A percentile compares a stretch with the other conserved stretches of the same genome.
Evolutionary conservation across 1,140 invertebrate species (phyloP).

Genomic region (Dendrolimus kikuchii): DNA sequence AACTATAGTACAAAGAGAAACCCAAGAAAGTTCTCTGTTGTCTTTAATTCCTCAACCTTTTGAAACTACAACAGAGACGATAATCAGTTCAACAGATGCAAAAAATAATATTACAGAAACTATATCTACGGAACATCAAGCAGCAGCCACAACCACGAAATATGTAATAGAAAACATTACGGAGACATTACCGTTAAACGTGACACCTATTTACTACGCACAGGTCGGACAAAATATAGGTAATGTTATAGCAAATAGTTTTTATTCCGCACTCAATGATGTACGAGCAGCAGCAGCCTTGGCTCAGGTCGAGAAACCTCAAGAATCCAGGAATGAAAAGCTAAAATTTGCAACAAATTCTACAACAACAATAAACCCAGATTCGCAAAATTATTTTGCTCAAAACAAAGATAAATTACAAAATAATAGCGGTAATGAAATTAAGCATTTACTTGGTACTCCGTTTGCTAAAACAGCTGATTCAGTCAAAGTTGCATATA

Average conservation of each 20-base stretch:
- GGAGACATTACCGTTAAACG: conserved; percentile 24
- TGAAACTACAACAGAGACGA: conserved; percentile 34
- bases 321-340: conserved; percentile 13
- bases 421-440: conserved; percentile 21
- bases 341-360: conserved; percentile 13
- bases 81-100: conserved; percentile 23
- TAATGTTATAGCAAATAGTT: conserved; percentile 42
- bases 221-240: conserved; percentile 49
- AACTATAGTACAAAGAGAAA: conserved; percentile 50
- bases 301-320: conserved; percentile 27
- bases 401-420: conserved; percentile 33
- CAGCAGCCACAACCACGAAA: conserved; percentile 33
- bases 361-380: conserved; percentile 28
- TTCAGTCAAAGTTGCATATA: conserved; percentile 53
- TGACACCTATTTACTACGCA: conserved; percentile 51
- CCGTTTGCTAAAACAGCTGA: conserved; percentile 48
- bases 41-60: conserved; percentile 44
- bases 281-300: conserved; percentile 44
- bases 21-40: conserved; percentile 36
- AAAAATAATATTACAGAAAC: conserved; percentile 35
- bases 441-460: conserved; percentile 32
- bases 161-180: conserved; percentile 34
- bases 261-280: conserved; percentile 55
- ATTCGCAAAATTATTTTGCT: conserved; percentile 37
- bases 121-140: conserved; percentile 29